Evolutionary conservation across 2,888 invertebrate species (phyloP).

Genomic region (Leptopterna dolabrata): DNA sequence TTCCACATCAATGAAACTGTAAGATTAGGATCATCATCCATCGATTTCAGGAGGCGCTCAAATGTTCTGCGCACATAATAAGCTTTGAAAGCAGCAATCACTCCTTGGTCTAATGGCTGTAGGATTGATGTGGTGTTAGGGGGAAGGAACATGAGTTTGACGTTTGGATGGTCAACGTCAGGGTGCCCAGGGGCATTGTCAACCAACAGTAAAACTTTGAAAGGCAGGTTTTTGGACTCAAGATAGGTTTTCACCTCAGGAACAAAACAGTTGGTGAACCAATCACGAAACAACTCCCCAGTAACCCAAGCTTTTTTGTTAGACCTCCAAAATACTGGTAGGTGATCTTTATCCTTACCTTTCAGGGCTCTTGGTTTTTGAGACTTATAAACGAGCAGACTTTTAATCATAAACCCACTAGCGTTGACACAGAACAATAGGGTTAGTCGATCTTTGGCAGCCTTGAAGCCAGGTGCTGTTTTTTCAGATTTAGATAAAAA

Average conservation of each 20-base stretch:
- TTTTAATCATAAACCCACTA: too few relatives aligned
- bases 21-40: neutral
- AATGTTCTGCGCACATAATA: neutral
- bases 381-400: too few relatives aligned
- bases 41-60: neutral
- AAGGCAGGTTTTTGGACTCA: neutral
- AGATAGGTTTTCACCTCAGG: neutral
- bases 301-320: neutral
- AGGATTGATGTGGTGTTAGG: neutral
- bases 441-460: too few relatives aligned
- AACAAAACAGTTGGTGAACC: neutral
- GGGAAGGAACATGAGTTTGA: neutral
- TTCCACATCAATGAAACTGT: neutral
- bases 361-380: too few relatives aligned
- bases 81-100: neutral
- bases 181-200: conserved; percentile 9
- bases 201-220: neutral
- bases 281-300: neutral
- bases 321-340: neutral
- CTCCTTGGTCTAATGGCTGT: neutral
- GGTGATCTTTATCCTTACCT: too few relatives aligned
- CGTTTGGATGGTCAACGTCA: too few relatives aligned
- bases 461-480: too few relatives aligned
- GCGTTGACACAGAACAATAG: too few relatives aligned
- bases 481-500: too few relatives aligned